These are phyloP conservation scores for Coregonus suidteri DNA, from an alignment of 2,797 vertebrate genomes.

Conservation along the genomic window DNA sequence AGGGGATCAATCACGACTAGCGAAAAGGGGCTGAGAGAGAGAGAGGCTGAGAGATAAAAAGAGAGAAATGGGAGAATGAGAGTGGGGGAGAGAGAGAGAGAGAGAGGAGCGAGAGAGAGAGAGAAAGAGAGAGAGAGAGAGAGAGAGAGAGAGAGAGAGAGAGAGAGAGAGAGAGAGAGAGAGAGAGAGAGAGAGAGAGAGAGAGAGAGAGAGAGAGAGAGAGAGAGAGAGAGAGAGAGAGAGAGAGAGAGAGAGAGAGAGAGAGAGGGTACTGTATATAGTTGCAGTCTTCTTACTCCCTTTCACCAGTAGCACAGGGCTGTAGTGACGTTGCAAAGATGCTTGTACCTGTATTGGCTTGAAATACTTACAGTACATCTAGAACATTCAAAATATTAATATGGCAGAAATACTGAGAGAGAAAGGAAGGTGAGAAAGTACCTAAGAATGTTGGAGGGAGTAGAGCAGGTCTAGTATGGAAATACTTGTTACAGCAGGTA, in stretches of 20 bases:
- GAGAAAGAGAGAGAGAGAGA: slow-evolving; percentile 5
- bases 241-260: slow-evolving; percentile 10
- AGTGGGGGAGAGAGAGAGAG: neutral
- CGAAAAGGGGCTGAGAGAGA: slow-evolving; percentile 14
- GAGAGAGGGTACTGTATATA: neutral
- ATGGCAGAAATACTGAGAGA: neutral
- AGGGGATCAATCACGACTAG: slow-evolving; percentile 57
- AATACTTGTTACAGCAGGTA: neutral
- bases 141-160: slow-evolving; percentile 5
- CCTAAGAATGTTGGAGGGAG: neutral
- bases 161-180: slow-evolving; percentile 7
- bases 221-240: slow-evolving; percentile 6
- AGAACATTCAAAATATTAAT: too few species aligned
- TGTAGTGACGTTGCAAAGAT: neutral
- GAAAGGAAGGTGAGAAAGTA: neutral
- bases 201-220: neutral
- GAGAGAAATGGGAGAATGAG: neutral
- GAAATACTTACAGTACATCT: too few species aligned
- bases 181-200: neutral
- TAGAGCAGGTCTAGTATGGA: neutral
- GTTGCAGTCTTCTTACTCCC: neutral
- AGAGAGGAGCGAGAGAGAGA: neutral
- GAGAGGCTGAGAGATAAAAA: neutral
- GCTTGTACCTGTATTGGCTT: neutral
- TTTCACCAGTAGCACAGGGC: neutral